Evolutionary conservation across 2,113 vertebrate species (phyloP).

Genomic region (Peromyscus californicus): DNA sequence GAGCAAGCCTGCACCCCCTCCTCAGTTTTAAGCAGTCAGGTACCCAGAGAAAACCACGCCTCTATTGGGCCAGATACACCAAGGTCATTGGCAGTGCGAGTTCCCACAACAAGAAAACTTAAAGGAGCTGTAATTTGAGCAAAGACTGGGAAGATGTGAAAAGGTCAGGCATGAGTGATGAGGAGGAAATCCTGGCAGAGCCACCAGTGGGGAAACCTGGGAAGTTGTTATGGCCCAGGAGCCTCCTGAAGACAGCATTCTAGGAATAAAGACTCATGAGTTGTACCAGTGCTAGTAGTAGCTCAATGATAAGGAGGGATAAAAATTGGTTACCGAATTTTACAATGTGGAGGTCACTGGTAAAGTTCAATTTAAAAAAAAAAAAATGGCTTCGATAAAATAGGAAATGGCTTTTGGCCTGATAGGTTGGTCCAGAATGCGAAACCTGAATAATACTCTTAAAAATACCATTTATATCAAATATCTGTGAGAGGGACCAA

Average conservation of each 20-base stretch:
- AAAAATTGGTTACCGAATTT: background rate
- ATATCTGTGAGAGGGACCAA: background rate
- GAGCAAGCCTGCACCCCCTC: too few species aligned
- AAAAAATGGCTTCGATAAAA: background rate
- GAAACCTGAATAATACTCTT: background rate
- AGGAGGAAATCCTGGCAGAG: background rate
- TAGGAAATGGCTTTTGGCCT: background rate
- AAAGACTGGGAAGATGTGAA: constrained; percentile 29
- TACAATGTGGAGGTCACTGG: background rate
- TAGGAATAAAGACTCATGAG: background rate
- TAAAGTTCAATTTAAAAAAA: background rate
- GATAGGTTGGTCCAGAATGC: background rate
- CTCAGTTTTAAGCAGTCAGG: too few species aligned
- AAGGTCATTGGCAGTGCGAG: too few species aligned
- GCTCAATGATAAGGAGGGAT: background rate
- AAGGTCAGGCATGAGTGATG: background rate
- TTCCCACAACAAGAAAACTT: background rate
- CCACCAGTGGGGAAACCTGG: background rate
- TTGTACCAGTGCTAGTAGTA: background rate
- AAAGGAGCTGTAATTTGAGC: background rate
- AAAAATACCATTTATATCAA: background rate
- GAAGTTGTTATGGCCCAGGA: background rate
- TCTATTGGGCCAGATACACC: too few species aligned
- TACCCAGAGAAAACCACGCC: too few species aligned
- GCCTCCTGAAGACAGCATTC: background rate